Conservation (phyloP, 2,113 vertebrate genomes). For the Vulpes vulpes region DNA sequence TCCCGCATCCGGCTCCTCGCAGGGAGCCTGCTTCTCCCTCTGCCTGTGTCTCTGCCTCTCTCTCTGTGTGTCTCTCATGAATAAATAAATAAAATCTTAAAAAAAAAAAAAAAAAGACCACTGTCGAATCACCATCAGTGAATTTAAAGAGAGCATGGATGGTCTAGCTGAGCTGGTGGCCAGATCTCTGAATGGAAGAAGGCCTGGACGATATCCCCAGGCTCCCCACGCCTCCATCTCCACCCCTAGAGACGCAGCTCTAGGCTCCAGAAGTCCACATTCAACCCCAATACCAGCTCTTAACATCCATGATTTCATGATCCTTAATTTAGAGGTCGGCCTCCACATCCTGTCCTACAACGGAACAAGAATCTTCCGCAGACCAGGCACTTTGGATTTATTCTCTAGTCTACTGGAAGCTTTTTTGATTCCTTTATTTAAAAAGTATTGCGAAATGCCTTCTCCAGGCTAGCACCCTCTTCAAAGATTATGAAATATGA, state of each 20-base stretch:
- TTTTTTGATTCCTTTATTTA: not conserved
- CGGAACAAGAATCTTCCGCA: not conserved
- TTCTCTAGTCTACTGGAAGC: not conserved
- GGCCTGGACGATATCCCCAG: fast-evolving
- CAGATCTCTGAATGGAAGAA: not conserved
- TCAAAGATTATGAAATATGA: not conserved
- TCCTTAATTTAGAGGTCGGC: not conserved
- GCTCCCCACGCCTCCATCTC: too few relatives aligned
- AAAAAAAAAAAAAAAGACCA: not conserved
- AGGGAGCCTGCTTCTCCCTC: too few relatives aligned
- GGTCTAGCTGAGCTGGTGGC: not conserved
- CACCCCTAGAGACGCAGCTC: not conserved
- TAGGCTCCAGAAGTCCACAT: not conserved
- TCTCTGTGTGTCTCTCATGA: too few relatives aligned
- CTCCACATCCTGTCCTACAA: not conserved
- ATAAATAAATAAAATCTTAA: too few relatives aligned
- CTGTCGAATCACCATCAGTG: not conserved
- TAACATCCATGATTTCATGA: too few relatives aligned
- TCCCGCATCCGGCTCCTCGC: fast-evolving
- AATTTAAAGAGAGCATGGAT: not conserved
- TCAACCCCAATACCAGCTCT: not conserved
- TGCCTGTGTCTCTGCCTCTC: too few relatives aligned
- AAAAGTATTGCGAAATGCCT: not conserved
- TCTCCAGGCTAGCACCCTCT: not conserved
- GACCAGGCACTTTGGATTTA: not conserved